Evolutionary conservation across 2,888 invertebrate species (phyloP), one percentile per base, ranked within the genome.

Genomic region (Synergus laeviventris): DNA sequence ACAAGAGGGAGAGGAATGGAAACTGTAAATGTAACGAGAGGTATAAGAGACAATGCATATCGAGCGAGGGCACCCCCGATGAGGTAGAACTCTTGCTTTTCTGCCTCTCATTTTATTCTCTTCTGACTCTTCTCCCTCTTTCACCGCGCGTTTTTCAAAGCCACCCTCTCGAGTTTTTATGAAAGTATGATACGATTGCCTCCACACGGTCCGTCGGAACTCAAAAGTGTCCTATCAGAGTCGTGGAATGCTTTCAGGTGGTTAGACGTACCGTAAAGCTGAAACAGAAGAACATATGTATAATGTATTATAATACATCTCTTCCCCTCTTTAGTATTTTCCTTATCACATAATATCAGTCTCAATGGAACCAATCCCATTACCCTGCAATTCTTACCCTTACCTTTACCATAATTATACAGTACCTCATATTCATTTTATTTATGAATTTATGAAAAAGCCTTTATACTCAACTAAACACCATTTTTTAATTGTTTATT

Each of bases 1-100:
- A 73, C 74, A 74, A 73, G 31, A 45, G 75, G 36, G 62, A 42
- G 73, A 77, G 75, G 76, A 76, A 78, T 77, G 76, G 73, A 80
- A 78, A 70, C 75, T 42, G 78, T 76, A 78, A 74, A 74, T 49
- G 78, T 76, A 79, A 78, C 79, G 79, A 81, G 76, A 78, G 81
- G 81, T 76, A 74, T 16, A 54, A 79, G 81, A 83, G 84, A 82
- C 84, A 83, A 83, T 84, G 82, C 81, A 83, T 83, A 84, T 84
- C 79, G 83, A 83, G 83, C 83, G 84, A 81, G 78, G 14, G 42
- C 56, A 56, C 49, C 61, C 74, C 61, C 62, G 18, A 31, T 54
- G 18, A n/a, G 54, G 60, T 60, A 76, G 73, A 73, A 73, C 64
- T 74, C 54, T 14, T 49, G 62, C 75, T 70, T 36, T 39, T 39